Percentiles rank a stretch among this genome's conserved stretches.
Conservation (phyloP, 2,888 invertebrate species). For the Antitype chi region DNA sequence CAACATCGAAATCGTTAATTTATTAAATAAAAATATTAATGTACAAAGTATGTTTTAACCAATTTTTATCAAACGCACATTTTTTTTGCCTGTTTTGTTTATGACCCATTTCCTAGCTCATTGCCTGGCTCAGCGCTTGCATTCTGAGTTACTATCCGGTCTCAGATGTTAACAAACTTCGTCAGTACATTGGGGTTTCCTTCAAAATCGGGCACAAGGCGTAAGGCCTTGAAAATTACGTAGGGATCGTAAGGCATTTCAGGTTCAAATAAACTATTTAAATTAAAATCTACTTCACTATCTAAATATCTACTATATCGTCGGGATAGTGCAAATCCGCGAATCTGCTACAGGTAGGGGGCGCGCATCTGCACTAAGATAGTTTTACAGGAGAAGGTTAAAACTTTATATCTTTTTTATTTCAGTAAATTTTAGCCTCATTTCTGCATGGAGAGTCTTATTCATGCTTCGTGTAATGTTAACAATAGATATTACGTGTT, state of each 20-base stretch:
- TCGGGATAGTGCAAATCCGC: too few species aligned
- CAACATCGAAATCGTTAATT: neutral
- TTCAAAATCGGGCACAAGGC: neutral
- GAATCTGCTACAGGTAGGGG: too few species aligned
- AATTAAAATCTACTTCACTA: neutral
- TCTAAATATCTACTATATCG: neutral
- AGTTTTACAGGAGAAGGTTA: too few species aligned
- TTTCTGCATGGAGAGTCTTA: too few species aligned
- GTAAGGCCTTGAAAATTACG: neutral
- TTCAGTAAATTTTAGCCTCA: too few species aligned
- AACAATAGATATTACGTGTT: too few species aligned
- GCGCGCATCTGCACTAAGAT: too few species aligned
- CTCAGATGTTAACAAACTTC: neutral
- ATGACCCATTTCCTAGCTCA: neutral
- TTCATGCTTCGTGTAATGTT: too few species aligned
- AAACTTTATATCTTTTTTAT: too few species aligned
- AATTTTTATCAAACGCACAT: neutral
- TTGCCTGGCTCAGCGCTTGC: neutral
- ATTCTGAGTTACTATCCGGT: neutral
- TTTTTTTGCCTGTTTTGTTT: constrained; percentile 12
- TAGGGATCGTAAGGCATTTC: neutral
- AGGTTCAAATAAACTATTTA: neutral
- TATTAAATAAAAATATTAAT: constrained; percentile 12
- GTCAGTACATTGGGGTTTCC: neutral
- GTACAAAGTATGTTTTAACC: constrained; percentile 1